Evolutionary conservation across 2,888 invertebrate species (phyloP).

Genomic region (Himalopsyche japonica): DNA sequence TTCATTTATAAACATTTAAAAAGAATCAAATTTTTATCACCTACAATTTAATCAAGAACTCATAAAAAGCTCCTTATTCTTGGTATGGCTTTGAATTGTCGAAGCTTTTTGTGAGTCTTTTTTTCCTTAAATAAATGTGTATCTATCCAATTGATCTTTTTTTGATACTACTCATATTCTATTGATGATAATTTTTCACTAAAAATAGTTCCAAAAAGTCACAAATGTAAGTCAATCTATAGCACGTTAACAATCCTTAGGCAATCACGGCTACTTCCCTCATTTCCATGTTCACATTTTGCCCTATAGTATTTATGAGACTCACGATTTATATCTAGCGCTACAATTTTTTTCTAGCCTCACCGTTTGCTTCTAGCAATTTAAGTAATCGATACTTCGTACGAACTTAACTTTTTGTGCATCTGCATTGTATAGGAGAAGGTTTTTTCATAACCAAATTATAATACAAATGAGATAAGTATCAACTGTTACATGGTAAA

Average conservation of each 20-base stretch:
- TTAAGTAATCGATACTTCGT: background rate
- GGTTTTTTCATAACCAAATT: background rate
- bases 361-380: background rate
- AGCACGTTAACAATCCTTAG: slow-evolving; percentile 18
- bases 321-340: slow-evolving; percentile 29
- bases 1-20: too few relatives aligned
- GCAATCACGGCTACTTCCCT: slow-evolving; percentile 31
- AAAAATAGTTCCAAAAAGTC: too few relatives aligned
- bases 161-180: too few relatives aligned
- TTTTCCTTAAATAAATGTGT: too few relatives aligned
- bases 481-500: too few relatives aligned
- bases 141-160: too few relatives aligned
- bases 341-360: background rate
- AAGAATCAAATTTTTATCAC: too few relatives aligned
- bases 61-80: too few relatives aligned
- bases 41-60: too few relatives aligned
- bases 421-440: background rate
- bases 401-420: background rate
- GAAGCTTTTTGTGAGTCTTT: too few relatives aligned
- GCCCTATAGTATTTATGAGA: slow-evolving; percentile 17
- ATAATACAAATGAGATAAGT: background rate
- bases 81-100: too few relatives aligned
- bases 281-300: slow-evolving; percentile 6
- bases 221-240: background rate
- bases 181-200: too few relatives aligned